A percentile compares a stretch with the other conserved stretches of the same genome.
phyloP scores from a whole-genome alignment of 1,140 invertebrate genomes.

The Drosophila ironensis region DNA sequence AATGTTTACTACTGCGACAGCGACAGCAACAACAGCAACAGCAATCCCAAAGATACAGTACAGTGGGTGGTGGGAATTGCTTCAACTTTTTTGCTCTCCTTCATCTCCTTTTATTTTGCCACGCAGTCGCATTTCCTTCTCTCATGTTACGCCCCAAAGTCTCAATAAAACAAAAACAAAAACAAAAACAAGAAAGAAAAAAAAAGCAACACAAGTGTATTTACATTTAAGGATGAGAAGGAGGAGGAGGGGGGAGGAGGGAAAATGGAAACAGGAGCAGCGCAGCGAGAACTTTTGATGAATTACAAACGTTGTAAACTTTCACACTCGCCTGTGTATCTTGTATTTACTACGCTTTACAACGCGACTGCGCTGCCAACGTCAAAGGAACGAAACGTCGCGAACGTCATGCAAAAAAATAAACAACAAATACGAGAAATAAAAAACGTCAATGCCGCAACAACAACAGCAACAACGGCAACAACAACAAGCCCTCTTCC shows the following conservation, averaged over 20 bases:
- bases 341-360: slow-evolving; percentile 58
- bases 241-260: too few relatives aligned
- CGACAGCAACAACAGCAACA: slow-evolving; percentile 15
- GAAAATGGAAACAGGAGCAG: slow-evolving; percentile 33
- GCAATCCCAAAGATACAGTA: slow-evolving; percentile 16
- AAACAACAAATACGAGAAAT: neutral
- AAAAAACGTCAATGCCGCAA: slow-evolving; percentile 34
- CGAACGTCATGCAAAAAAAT: slow-evolving; percentile 35
- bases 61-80: slow-evolving; percentile 15
- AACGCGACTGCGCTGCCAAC: slow-evolving; percentile 45
- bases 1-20: slow-evolving; percentile 47
- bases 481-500: slow-evolving; percentile 19
- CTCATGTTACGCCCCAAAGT: slow-evolving; percentile 54
- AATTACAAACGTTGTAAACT: slow-evolving; percentile 70
- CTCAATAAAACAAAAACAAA: neutral
- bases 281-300: slow-evolving; percentile 44
- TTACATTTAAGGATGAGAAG: too few relatives aligned
- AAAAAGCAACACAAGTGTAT: slow-evolving; percentile 5
- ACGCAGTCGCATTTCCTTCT: slow-evolving; percentile 67
- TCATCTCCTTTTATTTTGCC: slow-evolving; percentile 45
- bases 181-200: neutral
- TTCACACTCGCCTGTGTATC: slow-evolving; percentile 1
- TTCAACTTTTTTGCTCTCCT: slow-evolving; percentile 10
- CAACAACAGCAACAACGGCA: slow-evolving; percentile 35
- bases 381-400: slow-evolving; percentile 10